These are phyloP conservation scores for Drosophila auraria DNA, from an alignment of 1,140 invertebrate species.

Conservation along the genomic window DNA sequence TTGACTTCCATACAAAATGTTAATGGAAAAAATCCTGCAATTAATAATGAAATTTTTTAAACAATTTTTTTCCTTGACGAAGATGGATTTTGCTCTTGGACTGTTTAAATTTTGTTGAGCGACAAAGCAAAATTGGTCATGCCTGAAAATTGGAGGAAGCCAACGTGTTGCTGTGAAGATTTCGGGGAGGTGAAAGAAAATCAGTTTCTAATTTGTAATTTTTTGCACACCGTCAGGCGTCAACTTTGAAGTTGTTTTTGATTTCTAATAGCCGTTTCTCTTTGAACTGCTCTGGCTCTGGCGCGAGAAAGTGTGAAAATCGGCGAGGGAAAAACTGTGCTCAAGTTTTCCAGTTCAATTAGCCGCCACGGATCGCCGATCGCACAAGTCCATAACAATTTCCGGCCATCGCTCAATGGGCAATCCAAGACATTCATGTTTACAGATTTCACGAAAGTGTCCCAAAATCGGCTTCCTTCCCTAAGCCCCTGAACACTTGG, in stretches of 20 bases:
- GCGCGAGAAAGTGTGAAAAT: conserved; percentile 60
- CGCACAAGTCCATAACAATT: conserved; percentile 53
- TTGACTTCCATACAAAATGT: conserved; percentile 28
- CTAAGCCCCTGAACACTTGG: conserved; percentile 5
- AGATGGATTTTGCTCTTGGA: conserved; percentile 60
- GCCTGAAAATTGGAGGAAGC: conserved; percentile 25
- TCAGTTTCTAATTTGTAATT: conserved; percentile 67
- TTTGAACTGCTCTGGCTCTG: conserved; percentile 55
- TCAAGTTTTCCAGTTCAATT: conserved; percentile 59
- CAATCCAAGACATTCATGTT: conserved; percentile 41
- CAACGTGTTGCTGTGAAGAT: background rate
- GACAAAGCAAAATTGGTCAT: conserved; percentile 71
- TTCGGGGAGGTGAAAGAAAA: conserved; percentile 44
- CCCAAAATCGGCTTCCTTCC: conserved; percentile 31
- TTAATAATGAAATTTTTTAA: conserved; percentile 40
- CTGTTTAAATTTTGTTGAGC: conserved; percentile 41
- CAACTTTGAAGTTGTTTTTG: conserved; percentile 70
- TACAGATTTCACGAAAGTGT: conserved; percentile 22
- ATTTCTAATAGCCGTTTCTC: conserved; percentile 52
- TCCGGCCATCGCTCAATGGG: conserved; percentile 43
- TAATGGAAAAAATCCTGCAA: conserved; percentile 62
- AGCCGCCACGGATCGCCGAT: conserved; percentile 47
- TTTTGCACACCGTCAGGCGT: conserved; percentile 46
- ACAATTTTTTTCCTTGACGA: conserved; percentile 56
- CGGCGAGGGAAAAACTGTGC: conserved; percentile 34